A percentile compares a stretch with the other conserved stretches of the same genome.
Conservation (phyloP, 2,888 invertebrate species). For the Syrista parreyssii region DNA sequence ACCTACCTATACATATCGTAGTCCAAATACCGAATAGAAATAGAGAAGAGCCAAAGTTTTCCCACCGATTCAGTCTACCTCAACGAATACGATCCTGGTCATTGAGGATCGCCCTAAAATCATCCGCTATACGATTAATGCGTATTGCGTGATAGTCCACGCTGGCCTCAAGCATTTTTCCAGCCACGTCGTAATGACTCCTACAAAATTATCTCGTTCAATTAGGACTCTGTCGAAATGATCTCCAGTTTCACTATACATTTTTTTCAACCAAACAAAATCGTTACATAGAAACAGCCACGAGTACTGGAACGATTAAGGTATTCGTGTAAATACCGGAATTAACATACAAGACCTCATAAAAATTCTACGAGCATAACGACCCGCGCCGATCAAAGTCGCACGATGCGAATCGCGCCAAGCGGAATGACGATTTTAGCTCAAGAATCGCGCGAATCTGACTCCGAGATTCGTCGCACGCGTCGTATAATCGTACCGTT, state of each 20-base stretch:
- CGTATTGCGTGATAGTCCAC: not conserved
- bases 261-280: not conserved
- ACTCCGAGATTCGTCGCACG: constrained; percentile 13
- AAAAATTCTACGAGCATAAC: not conserved
- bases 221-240: not conserved
- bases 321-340: not conserved
- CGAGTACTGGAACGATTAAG: not conserved
- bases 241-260: not conserved
- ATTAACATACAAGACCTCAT: not conserved
- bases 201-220: not conserved
- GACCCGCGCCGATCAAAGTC: constrained; percentile 18
- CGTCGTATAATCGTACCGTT: constrained; percentile 17
- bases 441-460: not conserved
- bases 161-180: not conserved
- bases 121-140: not conserved
- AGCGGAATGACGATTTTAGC: not conserved
- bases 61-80: not conserved
- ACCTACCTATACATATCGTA: not conserved
- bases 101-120: not conserved
- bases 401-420: constrained; percentile 3
- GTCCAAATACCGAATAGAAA: not conserved
- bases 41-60: not conserved
- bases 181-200: not conserved
- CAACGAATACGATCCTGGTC: not conserved
- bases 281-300: not conserved